phyloP scores from a whole-genome alignment of 1,140 invertebrate species.

The Melanaphis sacchari region DNA sequence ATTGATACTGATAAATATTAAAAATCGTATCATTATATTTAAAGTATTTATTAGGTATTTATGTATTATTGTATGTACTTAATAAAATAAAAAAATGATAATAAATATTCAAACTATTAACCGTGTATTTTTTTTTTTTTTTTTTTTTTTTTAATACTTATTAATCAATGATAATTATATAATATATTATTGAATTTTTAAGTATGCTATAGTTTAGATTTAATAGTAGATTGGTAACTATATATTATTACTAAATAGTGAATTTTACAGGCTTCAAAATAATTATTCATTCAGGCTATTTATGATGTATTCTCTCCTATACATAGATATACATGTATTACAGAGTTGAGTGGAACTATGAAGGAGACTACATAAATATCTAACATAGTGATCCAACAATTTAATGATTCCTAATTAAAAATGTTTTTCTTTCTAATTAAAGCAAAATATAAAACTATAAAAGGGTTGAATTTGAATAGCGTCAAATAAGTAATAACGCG shows the following conservation, averaged over 20 bases:
- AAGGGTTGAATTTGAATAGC: background rate
- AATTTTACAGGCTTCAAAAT: background rate
- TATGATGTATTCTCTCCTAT: background rate
- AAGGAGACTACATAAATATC: background rate
- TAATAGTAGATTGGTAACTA: too few species aligned
- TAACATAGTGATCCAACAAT: background rate
- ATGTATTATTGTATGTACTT: slow-evolving; percentile 48
- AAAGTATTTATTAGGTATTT: slow-evolving; percentile 50
- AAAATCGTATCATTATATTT: slow-evolving; percentile 25
- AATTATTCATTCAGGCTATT: background rate
- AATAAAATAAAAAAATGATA: slow-evolving; percentile 35
- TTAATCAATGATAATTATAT: background rate
- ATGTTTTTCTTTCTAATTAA: background rate
- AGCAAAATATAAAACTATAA: background rate
- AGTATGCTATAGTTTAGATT: background rate
- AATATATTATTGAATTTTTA: background rate
- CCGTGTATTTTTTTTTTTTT: background rate
- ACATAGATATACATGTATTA: background rate
- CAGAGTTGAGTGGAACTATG: background rate
- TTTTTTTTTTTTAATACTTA: slow-evolving; percentile 16
- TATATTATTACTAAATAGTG: background rate
- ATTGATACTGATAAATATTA: background rate
- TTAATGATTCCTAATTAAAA: background rate
- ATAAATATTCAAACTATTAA: slow-evolving; percentile 51
- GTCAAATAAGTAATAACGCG: background rate